Base-by-base conservation (phyloP, 2,113 vertebrate genomes). In the Uria aalge region DNA sequence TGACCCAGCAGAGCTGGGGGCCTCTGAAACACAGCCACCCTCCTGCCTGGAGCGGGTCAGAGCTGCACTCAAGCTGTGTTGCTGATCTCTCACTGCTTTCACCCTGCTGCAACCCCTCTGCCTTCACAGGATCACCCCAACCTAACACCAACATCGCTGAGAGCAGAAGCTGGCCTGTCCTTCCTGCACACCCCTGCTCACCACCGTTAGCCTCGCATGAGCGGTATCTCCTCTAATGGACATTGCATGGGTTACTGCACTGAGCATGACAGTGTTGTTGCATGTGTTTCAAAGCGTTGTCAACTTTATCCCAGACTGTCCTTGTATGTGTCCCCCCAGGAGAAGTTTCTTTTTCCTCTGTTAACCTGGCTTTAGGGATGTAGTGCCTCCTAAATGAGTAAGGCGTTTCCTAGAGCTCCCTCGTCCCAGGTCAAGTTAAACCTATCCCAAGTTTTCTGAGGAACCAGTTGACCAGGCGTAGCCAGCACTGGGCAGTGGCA, bases 171-270 rank as follows among this genome's bases (percentile, higher is more conserved):
- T 56, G 59, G 38, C 5, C 71, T 38, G 43, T 41, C 62, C 68
- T 24, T 23, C 60, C 26, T 26, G 73, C 78, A 20, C 81, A 45
- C 27, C 85, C 77, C 59, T 22, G 93, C 75, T 45, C 73, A 16
- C 57, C 34, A 5, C 83, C 2, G 2, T 38, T 30, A 23, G 80
- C 94, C 75, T 92, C 24, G 95, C 97, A 96, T 41, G 91, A 94
- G 91, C 76, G 22, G 94, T 71, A 95, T 97, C 97, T 96, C 97
- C 96, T 97, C 52, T 56, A 69, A 77, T 91, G 96, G 95, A 23
- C 91, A 66, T 40, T 83, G 96, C 96, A 95, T 97, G 97, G 50
- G 41, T 82, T 43, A 3, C 63, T 45, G 64, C 57, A 64, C 34
- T 1, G 15, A 82, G 95, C 96, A 95, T 64, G 97, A 34, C 59